Conservation (phyloP, 2,888 invertebrate species). For the Corythucha ciliata region DNA sequence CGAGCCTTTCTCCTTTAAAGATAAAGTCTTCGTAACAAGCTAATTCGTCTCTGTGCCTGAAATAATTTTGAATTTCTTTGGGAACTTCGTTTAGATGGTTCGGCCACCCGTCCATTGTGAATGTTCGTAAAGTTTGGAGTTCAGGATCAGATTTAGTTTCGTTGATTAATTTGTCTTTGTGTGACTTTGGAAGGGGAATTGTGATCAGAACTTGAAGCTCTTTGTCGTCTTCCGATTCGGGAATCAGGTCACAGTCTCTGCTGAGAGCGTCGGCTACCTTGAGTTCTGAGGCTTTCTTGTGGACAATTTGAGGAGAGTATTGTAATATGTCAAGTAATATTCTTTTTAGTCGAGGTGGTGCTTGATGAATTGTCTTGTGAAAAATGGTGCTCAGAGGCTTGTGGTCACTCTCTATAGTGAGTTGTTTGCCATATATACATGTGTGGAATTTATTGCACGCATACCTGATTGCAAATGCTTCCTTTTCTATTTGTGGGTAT, state of each 20-base stretch:
- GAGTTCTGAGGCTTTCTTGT: conserved; percentile 10
- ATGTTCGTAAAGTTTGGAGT: neutral
- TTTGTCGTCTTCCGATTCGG: too few species aligned
- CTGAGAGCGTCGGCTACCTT: conserved; percentile 10
- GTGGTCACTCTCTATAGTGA: conserved; percentile 14
- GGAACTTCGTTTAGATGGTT: neutral
- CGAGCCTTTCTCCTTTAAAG: neutral
- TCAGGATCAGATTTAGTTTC: neutral
- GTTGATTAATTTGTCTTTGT: neutral
- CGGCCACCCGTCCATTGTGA: conserved; percentile 1
- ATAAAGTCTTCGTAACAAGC: neutral
- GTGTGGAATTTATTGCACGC: too few species aligned
- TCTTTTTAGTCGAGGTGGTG: conserved; percentile 11
- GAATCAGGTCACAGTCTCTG: neutral
- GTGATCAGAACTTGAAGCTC: too few species aligned
- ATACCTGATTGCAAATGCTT: too few species aligned
- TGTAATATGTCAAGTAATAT: conserved; percentile 8
- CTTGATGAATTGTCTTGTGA: conserved; percentile 7
- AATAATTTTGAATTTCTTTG: neutral
- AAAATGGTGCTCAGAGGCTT: conserved; percentile 7
- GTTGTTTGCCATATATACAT: too few species aligned
- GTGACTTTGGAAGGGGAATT: neutral
- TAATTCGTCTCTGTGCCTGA: neutral
- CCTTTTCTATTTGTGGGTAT: too few species aligned
- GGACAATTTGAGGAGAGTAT: conserved; percentile 6